A percentile compares a stretch with the other conserved stretches of the same genome.
phyloP scores from a whole-genome alignment of 2,888 invertebrate species.

The Ecliptopera silaceata region DNA sequence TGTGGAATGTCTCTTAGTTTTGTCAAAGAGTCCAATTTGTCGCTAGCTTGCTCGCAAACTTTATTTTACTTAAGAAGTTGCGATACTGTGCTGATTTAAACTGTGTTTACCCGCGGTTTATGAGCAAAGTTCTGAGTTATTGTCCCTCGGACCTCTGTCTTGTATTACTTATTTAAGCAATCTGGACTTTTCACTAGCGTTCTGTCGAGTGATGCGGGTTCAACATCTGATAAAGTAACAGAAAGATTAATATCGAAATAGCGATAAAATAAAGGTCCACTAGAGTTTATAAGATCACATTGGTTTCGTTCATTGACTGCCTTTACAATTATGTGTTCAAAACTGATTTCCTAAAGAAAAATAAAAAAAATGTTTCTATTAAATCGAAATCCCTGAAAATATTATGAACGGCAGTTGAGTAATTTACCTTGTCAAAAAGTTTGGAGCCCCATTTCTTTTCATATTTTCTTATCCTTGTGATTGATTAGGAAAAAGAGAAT shows the following conservation, averaged over 20 bases:
- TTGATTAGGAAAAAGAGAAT: neutral
- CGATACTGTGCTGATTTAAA: constrained; percentile 45
- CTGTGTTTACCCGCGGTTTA: constrained; percentile 50
- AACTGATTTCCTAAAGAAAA: too few species aligned
- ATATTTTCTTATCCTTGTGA: too few species aligned
- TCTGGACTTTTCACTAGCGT: neutral
- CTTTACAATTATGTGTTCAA: too few species aligned
- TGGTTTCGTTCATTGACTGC: too few species aligned
- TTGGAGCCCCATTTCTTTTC: neutral
- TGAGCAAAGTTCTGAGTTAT: constrained; percentile 53
- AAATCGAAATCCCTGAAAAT: too few species aligned
- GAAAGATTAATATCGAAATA: too few species aligned
- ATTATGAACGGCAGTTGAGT: too few species aligned
- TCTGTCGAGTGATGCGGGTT: neutral
- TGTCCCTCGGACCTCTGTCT: constrained; percentile 39
- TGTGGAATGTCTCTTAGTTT: constrained; percentile 19
- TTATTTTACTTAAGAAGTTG: constrained; percentile 39
- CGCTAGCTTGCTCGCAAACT: constrained; percentile 32
- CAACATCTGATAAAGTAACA: too few species aligned
- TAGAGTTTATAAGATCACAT: too few species aligned
- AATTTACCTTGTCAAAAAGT: neutral
- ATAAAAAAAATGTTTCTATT: too few species aligned
- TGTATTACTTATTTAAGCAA: constrained; percentile 32
- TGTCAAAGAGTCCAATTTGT: constrained; percentile 28
- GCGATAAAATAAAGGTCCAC: too few species aligned